phyloP scores from a whole-genome alignment of 2,888 invertebrate genomes.

The Eretmocerus hayati region DNA sequence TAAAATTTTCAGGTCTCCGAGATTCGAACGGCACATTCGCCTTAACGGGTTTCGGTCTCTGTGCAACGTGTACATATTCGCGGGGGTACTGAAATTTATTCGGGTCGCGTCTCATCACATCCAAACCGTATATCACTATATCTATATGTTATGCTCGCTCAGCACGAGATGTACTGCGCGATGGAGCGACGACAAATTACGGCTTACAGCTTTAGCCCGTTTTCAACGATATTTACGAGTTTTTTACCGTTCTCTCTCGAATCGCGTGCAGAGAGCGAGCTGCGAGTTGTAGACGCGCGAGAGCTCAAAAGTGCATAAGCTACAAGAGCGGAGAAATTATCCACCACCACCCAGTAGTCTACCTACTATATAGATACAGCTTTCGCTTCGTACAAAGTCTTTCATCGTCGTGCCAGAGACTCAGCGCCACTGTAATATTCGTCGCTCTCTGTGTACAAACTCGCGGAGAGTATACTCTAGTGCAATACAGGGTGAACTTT shows the following conservation, averaged over 20 bases:
- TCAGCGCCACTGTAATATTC: too few species aligned
- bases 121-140: too few species aligned
- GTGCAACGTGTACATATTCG: too few species aligned
- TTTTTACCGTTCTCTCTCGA: not conserved
- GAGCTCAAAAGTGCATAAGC: slow-evolving; percentile 6
- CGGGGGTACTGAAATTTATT: not conserved
- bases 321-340: slow-evolving; percentile 1
- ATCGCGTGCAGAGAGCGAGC: not conserved
- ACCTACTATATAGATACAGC: too few species aligned
- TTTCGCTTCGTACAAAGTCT: too few species aligned
- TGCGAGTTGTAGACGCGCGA: not conserved
- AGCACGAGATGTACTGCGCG: not conserved
- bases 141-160: not conserved
- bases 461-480: too few species aligned
- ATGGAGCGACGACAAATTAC: not conserved
- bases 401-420: too few species aligned
- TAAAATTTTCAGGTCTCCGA: not conserved
- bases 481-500: too few species aligned
- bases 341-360: too few species aligned
- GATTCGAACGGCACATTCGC: not conserved
- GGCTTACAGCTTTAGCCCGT: not conserved
- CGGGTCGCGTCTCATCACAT: not conserved
- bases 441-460: too few species aligned
- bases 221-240: not conserved
- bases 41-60: too few species aligned